These are phyloP conservation scores for Allophyes oxyacanthae DNA, from an alignment of 2,888 invertebrate genomes.

Conservation along the genomic window DNA sequence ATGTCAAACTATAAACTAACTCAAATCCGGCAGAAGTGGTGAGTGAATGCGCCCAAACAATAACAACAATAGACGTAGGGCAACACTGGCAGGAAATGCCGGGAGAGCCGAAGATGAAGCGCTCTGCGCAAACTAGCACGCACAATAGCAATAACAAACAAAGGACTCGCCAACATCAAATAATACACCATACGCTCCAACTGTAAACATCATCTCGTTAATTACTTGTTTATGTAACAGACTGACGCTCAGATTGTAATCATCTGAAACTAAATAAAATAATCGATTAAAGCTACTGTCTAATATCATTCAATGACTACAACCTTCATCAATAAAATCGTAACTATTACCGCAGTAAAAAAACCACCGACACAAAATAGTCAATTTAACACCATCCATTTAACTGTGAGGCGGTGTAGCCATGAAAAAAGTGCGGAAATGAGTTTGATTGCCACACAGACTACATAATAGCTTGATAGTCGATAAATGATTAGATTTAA, in stretches of 20 bases:
- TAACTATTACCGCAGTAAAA: slow-evolving; percentile 50
- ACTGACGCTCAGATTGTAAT: slow-evolving; percentile 36
- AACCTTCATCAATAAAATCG: slow-evolving; percentile 53
- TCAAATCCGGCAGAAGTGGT: slow-evolving; percentile 39
- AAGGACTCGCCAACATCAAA: slow-evolving; percentile 63
- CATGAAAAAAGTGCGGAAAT: slow-evolving; percentile 71
- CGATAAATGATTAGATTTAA: slow-evolving; percentile 63
- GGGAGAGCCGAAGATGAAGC: slow-evolving; percentile 72
- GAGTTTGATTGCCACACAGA: slow-evolving; percentile 72
- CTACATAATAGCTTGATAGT: slow-evolving; percentile 63
- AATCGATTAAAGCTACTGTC: slow-evolving; percentile 41
- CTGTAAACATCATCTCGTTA: slow-evolving; percentile 64
- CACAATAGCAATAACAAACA: slow-evolving; percentile 78
- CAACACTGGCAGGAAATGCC: slow-evolving; percentile 79
- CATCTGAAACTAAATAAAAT: slow-evolving; percentile 39
- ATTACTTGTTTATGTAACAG: slow-evolving; percentile 44
- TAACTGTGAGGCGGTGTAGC: slow-evolving; percentile 60
- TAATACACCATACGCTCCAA: slow-evolving; percentile 51
- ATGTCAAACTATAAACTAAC: slow-evolving; percentile 58
- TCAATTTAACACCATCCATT: slow-evolving; percentile 81
- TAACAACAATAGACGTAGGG: slow-evolving; percentile 75
- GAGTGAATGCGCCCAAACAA: slow-evolving; percentile 63
- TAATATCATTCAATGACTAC: slow-evolving; percentile 30
- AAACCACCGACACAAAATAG: slow-evolving; percentile 72
- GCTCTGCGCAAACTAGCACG: slow-evolving; percentile 69